phyloP scores from a whole-genome alignment of 2,888 invertebrate genomes.

The Cephus pygmeus region DNA sequence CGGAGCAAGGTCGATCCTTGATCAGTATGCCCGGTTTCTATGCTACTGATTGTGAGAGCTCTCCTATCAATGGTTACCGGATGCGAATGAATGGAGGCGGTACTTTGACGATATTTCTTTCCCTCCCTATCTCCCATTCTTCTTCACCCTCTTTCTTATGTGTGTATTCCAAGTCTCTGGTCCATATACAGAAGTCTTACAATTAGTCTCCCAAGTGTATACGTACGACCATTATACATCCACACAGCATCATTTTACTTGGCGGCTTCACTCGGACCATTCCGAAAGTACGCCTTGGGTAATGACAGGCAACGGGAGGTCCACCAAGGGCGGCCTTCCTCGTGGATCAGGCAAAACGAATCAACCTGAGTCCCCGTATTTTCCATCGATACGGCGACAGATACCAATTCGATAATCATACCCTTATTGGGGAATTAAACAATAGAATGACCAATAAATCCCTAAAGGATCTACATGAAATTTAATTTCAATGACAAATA shows the following conservation, averaged over 20 bases:
- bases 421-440: neutral
- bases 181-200: neutral
- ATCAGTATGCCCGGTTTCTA: slow-evolving; percentile 26
- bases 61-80: slow-evolving; percentile 47
- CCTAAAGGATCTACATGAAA: neutral
- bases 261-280: slow-evolving; percentile 33
- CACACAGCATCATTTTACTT: neutral
- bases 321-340: slow-evolving; percentile 44
- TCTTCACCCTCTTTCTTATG: slow-evolving; percentile 6
- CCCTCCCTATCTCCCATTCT: slow-evolving; percentile 10
- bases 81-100: slow-evolving; percentile 49
- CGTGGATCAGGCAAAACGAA: slow-evolving; percentile 44
- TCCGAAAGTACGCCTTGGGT: slow-evolving; percentile 39
- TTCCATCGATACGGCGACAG: neutral
- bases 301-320: slow-evolving; percentile 50
- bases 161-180: slow-evolving; percentile 11
- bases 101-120: slow-evolving; percentile 39
- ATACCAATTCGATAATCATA: neutral
- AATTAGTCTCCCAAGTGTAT: neutral
- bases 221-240: neutral
- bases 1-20: slow-evolving; percentile 24
- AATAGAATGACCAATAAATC: neutral
- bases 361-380: slow-evolving; percentile 31
- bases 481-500: neutral
- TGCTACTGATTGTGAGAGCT: neutral